A percentile compares a stretch with the other conserved stretches of the same genome.
phyloP scores from a whole-genome alignment of 2,888 invertebrate genomes.

The Heteromurus nitidus region DNA sequence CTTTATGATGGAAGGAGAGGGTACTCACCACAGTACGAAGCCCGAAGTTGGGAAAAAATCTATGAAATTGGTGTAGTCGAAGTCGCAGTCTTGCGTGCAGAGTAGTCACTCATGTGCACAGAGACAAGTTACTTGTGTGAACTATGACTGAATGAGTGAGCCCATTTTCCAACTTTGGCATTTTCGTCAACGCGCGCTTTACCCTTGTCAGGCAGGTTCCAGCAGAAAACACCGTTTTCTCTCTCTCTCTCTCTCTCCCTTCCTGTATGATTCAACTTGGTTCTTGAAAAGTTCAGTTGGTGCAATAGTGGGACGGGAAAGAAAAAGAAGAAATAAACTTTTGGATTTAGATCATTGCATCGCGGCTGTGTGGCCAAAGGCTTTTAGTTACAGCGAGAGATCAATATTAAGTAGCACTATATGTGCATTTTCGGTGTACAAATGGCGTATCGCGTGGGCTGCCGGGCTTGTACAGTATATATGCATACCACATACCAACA shows the following conservation, averaged over 20 bases:
- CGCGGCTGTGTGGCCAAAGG: conserved; percentile 30
- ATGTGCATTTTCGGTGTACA: conserved; percentile 52
- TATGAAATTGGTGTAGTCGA: conserved; percentile 18
- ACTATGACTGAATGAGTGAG: neutral
- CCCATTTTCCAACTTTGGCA: neutral
- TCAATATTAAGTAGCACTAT: conserved; percentile 66
- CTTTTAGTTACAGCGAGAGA: conserved; percentile 40
- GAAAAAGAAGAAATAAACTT: conserved; percentile 26
- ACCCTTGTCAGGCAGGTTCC: conserved; percentile 18
- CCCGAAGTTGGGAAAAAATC: conserved; percentile 3
- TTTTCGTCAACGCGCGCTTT: no score
- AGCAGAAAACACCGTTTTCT: neutral
- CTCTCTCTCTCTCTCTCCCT: neutral
- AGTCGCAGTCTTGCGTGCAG: neutral
- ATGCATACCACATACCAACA: no score
- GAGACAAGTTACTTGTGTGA: neutral
- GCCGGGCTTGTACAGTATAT: no score
- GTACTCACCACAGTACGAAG: neutral
- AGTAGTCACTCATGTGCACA: neutral
- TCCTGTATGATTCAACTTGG: no score
- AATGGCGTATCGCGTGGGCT: conserved; percentile 53
- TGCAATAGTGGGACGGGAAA: neutral
- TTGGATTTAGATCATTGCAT: conserved; percentile 53
- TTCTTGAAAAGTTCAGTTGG: conserved; percentile 31
- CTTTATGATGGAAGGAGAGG: conserved; percentile 7